These are phyloP conservation scores for Megaceryle torquata DNA, from an alignment of 2,113 vertebrate genomes.

Conservation along the genomic window DNA sequence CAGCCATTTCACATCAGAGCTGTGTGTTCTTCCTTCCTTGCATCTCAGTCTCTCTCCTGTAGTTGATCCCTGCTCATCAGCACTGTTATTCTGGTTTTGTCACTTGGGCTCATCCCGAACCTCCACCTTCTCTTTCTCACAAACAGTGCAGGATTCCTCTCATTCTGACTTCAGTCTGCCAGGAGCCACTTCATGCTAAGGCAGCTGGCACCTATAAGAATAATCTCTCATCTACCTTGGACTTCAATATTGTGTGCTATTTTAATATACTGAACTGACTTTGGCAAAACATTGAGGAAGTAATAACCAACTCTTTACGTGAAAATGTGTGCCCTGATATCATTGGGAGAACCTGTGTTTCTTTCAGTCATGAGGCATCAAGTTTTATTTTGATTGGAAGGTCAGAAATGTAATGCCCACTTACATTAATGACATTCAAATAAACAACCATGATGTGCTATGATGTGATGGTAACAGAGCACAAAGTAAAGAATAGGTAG, in stretches of 20 bases:
- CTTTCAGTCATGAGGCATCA: not conserved
- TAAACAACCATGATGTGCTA: not conserved
- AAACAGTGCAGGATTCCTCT: not conserved
- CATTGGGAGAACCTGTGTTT: not conserved
- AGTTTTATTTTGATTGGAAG: not conserved
- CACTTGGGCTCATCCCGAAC: not conserved
- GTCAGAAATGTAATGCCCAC: not conserved
- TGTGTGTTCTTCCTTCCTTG: not conserved
- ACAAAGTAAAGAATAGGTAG: not conserved
- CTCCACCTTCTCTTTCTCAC: not conserved
- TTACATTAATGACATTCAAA: not conserved
- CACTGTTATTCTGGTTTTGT: not conserved
- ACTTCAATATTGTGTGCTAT: not conserved
- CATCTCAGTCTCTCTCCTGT: not conserved
- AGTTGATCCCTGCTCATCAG: not conserved
- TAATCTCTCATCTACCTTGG: not conserved
- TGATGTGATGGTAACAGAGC: not conserved
- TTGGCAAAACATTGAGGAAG: not conserved
- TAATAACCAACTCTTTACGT: not conserved
- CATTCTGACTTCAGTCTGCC: not conserved
- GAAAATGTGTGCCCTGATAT: not conserved
- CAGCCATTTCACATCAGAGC: not conserved
- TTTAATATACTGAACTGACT: not conserved
- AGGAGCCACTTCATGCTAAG: not conserved
- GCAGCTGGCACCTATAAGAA: not conserved